Percentiles rank a stretch among this genome's conserved stretches.
These are phyloP conservation scores for Globodera rostochiensis DNA, from an alignment of 1,140 invertebrate genomes.

Conservation along the genomic window DNA sequence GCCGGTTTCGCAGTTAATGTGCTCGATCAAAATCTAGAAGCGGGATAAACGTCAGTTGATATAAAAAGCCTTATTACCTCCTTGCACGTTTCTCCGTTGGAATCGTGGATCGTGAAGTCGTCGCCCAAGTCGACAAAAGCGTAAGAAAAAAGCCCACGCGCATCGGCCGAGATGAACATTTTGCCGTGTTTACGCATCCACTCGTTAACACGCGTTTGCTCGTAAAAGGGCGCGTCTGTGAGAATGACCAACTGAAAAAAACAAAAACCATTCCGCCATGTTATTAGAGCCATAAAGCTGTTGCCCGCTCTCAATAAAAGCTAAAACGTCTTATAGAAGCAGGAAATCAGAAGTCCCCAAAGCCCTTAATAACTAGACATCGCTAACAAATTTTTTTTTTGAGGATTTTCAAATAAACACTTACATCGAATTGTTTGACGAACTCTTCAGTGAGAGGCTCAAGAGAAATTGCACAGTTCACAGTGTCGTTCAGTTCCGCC, in stretches of 20 bases:
- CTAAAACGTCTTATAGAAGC: too few relatives aligned
- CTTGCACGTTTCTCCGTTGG: slow-evolving; percentile 68
- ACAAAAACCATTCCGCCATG: background rate
- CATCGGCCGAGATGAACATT: slow-evolving; percentile 85
- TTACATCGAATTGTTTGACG: slow-evolving; percentile 76
- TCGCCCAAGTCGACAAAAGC: slow-evolving; percentile 66
- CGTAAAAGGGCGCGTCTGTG: slow-evolving; percentile 76
- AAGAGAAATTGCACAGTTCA: slow-evolving; percentile 76
- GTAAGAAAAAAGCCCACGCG: slow-evolving; percentile 84
- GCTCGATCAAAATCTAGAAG: slow-evolving; percentile 57
- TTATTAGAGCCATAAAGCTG: too few relatives aligned
- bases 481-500: slow-evolving; percentile 90
- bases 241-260: slow-evolving; percentile 78
- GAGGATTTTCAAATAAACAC: slow-evolving; percentile 13
- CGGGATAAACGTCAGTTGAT: slow-evolving; percentile 12
- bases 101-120: slow-evolving; percentile 67
- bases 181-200: slow-evolving; percentile 81
- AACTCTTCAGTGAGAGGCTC: slow-evolving; percentile 79
- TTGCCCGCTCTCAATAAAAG: too few relatives aligned
- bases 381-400: too few relatives aligned
- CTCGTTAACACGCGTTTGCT: slow-evolving; percentile 80
- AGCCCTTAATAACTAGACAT: too few relatives aligned
- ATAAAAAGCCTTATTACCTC: slow-evolving; percentile 59
- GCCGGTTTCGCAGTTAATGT: slow-evolving; percentile 56
- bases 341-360: too few relatives aligned